Conservation (phyloP, 2,113 vertebrate species). For the Dascyllus trimaculatus region DNA sequence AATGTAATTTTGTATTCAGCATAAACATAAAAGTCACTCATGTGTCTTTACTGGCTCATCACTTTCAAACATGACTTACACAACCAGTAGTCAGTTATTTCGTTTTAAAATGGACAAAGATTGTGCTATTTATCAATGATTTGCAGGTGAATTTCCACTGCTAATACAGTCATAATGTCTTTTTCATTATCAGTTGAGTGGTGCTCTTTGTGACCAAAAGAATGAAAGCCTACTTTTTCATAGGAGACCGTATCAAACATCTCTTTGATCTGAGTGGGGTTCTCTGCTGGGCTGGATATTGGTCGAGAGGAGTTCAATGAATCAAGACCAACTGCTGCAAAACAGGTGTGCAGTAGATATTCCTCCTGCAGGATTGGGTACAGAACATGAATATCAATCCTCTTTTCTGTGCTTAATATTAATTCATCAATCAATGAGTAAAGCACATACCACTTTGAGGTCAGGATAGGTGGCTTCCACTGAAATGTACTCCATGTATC, state of each 20-base stretch:
- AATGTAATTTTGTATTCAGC: not conserved
- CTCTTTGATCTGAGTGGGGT: conserved; percentile 85
- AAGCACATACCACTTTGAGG: conserved; percentile 76
- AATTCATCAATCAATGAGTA: conserved; percentile 2
- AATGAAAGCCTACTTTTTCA: conserved; percentile 79
- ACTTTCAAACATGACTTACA: conserved; percentile 1
- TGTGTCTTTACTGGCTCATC: not conserved
- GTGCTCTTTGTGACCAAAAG: not conserved
- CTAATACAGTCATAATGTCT: not conserved
- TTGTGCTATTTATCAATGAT: not conserved
- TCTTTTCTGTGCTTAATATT: not conserved
- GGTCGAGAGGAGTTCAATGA: conserved; percentile 86
- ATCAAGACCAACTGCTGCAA: conserved; percentile 82
- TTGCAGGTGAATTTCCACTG: not conserved
- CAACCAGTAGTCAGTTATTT: no score
- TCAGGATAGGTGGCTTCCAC: conserved; percentile 81
- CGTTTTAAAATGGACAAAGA: no score
- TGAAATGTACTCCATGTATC: conserved; percentile 84
- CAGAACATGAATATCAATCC: conserved; percentile 16
- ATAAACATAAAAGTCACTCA: not conserved
- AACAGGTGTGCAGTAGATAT: conserved; percentile 82
- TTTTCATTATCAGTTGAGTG: not conserved
- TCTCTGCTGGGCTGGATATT: conserved; percentile 84
- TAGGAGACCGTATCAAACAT: conserved; percentile 89
- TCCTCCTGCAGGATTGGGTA: conserved; percentile 78